These are phyloP conservation scores for rabbit (Oryctolagus cuniculus) DNA, from an alignment of 2,113 vertebrate genomes.

Conservation along the genomic window mOryCun1.1 NC_091433.1:118028001-118028500, in stretches of 20 bases:
- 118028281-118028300: background rate
- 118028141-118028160: background rate
- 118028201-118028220: background rate
- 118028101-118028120: background rate
- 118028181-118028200: background rate
- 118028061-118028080: background rate
- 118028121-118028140: slow-evolving; percentile 18
- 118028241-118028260: background rate
- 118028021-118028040: background rate
- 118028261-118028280: background rate
- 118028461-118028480: background rate
- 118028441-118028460: background rate
- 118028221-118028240: background rate
- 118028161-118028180: background rate
- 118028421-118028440: slow-evolving; percentile 6
- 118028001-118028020: background rate
- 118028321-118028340: background rate
- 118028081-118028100: background rate
- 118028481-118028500: background rate
- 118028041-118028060: background rate
- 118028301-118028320: background rate
- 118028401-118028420: background rate
- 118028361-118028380: background rate
- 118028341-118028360: background rate
- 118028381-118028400: background rate